Base-by-base conservation (phyloP, 1,140 invertebrate species). In the Hirudo medicinalis region DNA sequence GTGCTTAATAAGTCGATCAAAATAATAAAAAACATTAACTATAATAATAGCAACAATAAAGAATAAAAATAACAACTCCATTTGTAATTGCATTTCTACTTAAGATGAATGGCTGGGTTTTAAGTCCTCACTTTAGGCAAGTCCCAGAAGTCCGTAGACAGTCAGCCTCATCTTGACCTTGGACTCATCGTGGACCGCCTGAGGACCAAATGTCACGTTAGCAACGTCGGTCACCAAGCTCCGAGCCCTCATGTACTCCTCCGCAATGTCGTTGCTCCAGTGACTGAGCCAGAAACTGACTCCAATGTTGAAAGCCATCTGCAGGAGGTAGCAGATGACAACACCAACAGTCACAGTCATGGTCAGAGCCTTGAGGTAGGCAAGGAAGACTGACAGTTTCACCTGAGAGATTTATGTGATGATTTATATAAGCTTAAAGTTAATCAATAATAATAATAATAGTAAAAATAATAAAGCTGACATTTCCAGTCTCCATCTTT, bases 271-370 rank as follows among this genome's bases (percentile, higher is more conserved):
- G 71, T 88, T 87, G 32, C 90, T 90, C 93, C 92, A 97, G 68
- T 85, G 77, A 75, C 90, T 90, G 0, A 97, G 85, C 93, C 94
- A 98, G 73, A 96, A 84, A 83, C 94, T 97, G 32, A 92, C 90
- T 74, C 89, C 89, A 72, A 97, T 90, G 78, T 89, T 89, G 80
- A 94, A 91, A 68, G 74, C 80, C 72, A 93, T 91, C 79, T 89
- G 90, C 22, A 91, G 77, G n/a, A 91, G 84, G 80, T 93, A 94
- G 80, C 94, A 87, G 0, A 91, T 70, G 54, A 94, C 83, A 5
- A 91, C 93, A 11, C 87, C 79, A 22, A 88, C 76, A 0, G 88
- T 87, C 17, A 92, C 82, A 72, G 87, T 80, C 72, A 89, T 80
- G 67, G 92, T 92, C 67, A 95, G 89, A 29, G 90, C 90, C 78